Conservation (phyloP, 1,140 invertebrate species). For the Anastatus disparis region DNA sequence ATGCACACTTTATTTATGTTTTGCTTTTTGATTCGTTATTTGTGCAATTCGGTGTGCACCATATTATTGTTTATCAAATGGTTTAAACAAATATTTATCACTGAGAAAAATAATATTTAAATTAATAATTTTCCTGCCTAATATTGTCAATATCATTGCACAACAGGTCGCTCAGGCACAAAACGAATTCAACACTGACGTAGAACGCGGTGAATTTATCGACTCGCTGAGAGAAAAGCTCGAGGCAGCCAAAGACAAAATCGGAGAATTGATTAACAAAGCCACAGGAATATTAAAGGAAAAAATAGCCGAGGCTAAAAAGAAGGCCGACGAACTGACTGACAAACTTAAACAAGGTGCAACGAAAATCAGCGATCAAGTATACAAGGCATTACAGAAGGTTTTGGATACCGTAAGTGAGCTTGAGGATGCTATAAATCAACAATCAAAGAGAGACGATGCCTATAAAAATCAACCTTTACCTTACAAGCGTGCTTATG, state of each 20-base stretch:
- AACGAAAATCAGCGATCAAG: not conserved
- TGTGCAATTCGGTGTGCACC: too few species aligned
- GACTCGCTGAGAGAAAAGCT: not conserved
- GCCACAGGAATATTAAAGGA: constrained; percentile 5
- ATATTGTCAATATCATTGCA: too few species aligned
- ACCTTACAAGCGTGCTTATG: too few species aligned
- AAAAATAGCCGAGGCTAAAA: constrained; percentile 19
- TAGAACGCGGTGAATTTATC: not conserved
- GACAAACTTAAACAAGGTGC: constrained; percentile 17
- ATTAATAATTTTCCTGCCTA: too few species aligned
- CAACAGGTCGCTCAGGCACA: not conserved
- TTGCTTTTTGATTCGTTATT: too few species aligned
- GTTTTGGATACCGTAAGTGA: constrained; percentile 22
- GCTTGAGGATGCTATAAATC: not conserved
- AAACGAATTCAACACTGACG: not conserved
- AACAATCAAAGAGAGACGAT: too few species aligned
- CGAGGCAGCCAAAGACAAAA: not conserved
- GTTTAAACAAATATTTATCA: too few species aligned
- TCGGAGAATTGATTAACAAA: constrained; percentile 14
- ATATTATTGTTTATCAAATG: too few species aligned
- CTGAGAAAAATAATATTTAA: too few species aligned
- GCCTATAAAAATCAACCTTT: too few species aligned
- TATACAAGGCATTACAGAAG: constrained; percentile 1
- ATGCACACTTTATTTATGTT: not conserved
- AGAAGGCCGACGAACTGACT: constrained; percentile 1